Evolutionary conservation across 2,113 vertebrate species (phyloP), one percentile per base, ranked within the genome.

Genomic region (Xiphorhynchus elegans): DNA sequence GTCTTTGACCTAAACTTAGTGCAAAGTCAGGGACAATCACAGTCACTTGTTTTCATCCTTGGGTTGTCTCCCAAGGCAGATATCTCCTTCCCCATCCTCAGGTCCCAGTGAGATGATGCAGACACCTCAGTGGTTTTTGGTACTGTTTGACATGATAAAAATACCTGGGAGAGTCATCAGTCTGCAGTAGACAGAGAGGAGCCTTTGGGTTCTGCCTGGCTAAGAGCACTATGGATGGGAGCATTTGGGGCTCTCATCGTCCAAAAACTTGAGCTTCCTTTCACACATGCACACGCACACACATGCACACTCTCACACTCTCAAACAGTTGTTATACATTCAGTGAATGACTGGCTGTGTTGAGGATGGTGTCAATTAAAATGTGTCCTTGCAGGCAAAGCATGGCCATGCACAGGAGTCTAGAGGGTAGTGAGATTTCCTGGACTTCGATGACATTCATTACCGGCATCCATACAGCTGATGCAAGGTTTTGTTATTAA

Each of bases 391-490:
- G 40, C 29, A 63, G 40, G 21, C 59, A 68, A 63, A 73, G 11
- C 0, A 0, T 63, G 14, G 24, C 11, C 9, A n/a, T 46, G 39
- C 23, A 31, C 17, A 28, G n/a, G 5, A 28, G 8, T 53, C 37
- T 59, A 4, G 18, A 77, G 23, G 52, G 25, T 63, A 40, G 23
- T 17, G 16, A 66, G 60, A 28, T 39, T 19, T 76, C 50, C 70
- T 90, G 56, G 83, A 24, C 14, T 52, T 53, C 12, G 11, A 10
- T n/a, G 64, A 53, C 0, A 0, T 70, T 88, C 31, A 18, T 82
- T 75, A 40, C 25, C 58, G 55, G 16, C 21, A 82, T 37, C 46
- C 13, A 0, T 47, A 20, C 35, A 83, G 58, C 31, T 88, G 83
- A 37, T 1, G 1, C 21, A 63, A 33, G 21, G 10, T 60, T 81